Conservation (phyloP, 2,797 vertebrate species). For the Anguilla pacifica region DNA sequence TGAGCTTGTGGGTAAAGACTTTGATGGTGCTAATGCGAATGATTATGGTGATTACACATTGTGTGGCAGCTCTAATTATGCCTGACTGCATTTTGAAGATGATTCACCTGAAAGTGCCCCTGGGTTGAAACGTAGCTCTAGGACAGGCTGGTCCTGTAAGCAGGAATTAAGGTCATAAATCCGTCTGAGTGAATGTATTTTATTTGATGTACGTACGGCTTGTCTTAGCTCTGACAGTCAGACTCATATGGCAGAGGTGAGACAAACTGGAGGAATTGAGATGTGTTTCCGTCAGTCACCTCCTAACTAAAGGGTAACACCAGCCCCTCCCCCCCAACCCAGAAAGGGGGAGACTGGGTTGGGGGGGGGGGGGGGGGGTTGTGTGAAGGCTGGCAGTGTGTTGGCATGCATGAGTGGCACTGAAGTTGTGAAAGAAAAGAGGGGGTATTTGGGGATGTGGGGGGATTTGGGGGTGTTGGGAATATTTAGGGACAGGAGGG, state of each 20-base stretch:
- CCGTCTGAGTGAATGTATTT: not conserved
- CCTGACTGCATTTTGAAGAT: not conserved
- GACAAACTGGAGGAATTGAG: not conserved
- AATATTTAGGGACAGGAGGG: conserved; percentile 5
- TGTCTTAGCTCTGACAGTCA: not conserved
- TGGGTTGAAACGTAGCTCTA: not conserved
- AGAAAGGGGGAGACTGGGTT: too few relatives aligned
- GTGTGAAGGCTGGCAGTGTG: not conserved
- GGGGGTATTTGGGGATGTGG: not conserved
- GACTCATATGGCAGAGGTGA: not conserved
- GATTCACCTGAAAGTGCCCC: not conserved
- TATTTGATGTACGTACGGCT: not conserved
- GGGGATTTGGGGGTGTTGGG: not conserved
- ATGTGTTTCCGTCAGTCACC: not conserved
- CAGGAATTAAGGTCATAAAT: conserved; percentile 3
- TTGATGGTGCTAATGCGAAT: conserved; percentile 25
- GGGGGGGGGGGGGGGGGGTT: not conserved
- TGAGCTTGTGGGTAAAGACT: conserved; percentile 23
- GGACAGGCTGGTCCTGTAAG: not conserved
- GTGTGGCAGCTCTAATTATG: conserved; percentile 19
- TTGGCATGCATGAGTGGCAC: not conserved
- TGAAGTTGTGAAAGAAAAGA: conserved; percentile 6
- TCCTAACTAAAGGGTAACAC: not conserved
- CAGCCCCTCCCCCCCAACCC: too few relatives aligned
- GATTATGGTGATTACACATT: conserved; percentile 18